Evolutionary conservation across 2,113 vertebrate species (phyloP), one percentile per base, ranked within the genome.

Genomic region (Ptilorrhoa leucosticta): DNA sequence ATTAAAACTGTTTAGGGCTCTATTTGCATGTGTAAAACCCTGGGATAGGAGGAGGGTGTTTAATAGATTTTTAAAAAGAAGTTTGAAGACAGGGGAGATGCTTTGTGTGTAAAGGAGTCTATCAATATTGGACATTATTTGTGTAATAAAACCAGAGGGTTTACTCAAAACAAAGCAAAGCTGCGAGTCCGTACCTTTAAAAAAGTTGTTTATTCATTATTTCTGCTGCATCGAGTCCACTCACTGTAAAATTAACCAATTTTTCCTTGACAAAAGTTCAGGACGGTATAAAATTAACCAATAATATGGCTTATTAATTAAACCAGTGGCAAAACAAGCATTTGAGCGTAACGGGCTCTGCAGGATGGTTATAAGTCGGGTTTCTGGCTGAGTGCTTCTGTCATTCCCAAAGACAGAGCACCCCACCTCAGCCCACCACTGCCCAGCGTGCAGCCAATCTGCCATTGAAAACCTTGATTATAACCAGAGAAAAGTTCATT

Each of bases 21-120:
- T 96, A 97, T 98, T 98, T 98, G 94, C 95, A 94, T 96, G 95
- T 97, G 76, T 94, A 96, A 98, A 97, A 97, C 86, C 88, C 97
- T 93, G 79, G 90, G 95, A 96, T 96, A 87, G 72, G 54, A 81
- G 60, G 30, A 31, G 80, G 18, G 47, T 92, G 39, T 78, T 98
- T 96, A 97, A 78, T 44, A 91, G 88, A 35, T 91, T 96, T 94
- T 89, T 94, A 78, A 94, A 94, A 96, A 94, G 88, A 89, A 84
- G 56, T 93, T 96, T 95, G 94, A 95, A 94, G 93, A 57, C 13
- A 60, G 60, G 95, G 72, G 56, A 96, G 82, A 94, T 80, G 82
- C 45, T 81, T 95, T 92, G 61, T 91, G 65, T 81, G 33, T 57
- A 71, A 47, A 85, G 50, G 48, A 87, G 63, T 65, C 37, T 61